These are phyloP conservation scores for Aptenodytes patagonicus DNA, from an alignment of 2,113 vertebrate species.

Conservation along the genomic window DNA sequence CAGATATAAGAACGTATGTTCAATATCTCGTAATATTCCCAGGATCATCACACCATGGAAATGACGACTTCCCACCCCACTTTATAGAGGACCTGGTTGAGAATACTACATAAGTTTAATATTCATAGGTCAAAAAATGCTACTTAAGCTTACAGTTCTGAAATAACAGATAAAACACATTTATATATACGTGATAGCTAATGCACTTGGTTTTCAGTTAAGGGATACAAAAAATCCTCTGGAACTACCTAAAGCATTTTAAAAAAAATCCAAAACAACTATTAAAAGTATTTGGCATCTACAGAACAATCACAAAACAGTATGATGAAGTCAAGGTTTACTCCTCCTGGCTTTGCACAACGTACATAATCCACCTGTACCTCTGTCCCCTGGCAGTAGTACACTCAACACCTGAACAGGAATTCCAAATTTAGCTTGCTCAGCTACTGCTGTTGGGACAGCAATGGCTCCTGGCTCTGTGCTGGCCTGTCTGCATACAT, in stretches of 20 bases:
- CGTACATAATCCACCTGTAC: rapidly evolving
- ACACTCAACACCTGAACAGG: neutral
- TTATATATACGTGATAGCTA: neutral
- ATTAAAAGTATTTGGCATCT: neutral
- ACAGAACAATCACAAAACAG: neutral
- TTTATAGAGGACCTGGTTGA: neutral
- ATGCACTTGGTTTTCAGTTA: neutral
- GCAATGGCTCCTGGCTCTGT: neutral
- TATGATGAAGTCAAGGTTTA: neutral
- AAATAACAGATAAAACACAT: neutral
- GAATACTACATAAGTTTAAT: neutral
- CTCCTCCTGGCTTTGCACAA: neutral
- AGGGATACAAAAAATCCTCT: neutral
- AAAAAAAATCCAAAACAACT: neutral
- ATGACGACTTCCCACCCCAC: neutral
- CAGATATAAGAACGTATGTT: neutral
- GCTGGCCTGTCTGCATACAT: neutral
- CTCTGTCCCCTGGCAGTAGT: neutral
- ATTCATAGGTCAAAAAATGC: neutral
- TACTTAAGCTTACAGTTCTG: neutral
- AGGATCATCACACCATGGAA: neutral
- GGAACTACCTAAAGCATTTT: neutral
- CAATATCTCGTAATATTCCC: neutral
- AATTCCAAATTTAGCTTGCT: neutral
- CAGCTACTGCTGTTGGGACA: neutral